Base-by-base conservation (phyloP, 2,113 vertebrate genomes). In the Neodontobutis hainanensis region DNA sequence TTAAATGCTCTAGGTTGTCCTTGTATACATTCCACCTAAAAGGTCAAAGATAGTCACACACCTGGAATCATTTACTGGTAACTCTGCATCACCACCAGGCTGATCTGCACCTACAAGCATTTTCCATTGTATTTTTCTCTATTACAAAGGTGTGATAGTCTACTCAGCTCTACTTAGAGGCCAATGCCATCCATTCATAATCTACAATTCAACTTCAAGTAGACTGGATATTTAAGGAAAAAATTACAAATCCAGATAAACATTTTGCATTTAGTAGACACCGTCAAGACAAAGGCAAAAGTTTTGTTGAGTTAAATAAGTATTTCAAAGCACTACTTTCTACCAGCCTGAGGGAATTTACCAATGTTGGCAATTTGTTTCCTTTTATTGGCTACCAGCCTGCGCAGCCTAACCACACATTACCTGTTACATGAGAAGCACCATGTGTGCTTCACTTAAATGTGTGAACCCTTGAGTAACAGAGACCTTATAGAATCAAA, bases 1-100 rank as follows among this genome's bases (percentile, higher is more conserved):
- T 70, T 43, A 78, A 76, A 84, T 83, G 68, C 67, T 40, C 3
- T 3, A 10, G 38, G 75, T 66, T 78, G 77, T 84, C 69, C 64
- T 61, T 45, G 49, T 45, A 72, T 70, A 34, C 55, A 77, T 70
- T 62, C 55, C 51, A 51, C 27, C n/a, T 2, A 27, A 49, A 16
- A 65, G 75, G 65, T 76, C 70, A 36, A 38, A 11, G n/a, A 42
- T 5, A 62, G 55, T 77, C 67, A 66, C 35, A 61, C 70, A 68
- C 45, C 74, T 80, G 80, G 65, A 70, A 70, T 66, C 61, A 61
- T 64, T 84, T 75, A 65, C 45, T 46, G 14, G 32, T 7, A 35
- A 50, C 19, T 5, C 34, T 40, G 19, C 40, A 47, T 16, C 40
- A 61, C 16, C 19, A 11, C 32, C 19, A 11, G 45, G 3, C 35